Evolutionary conservation across 2,797 vertebrate species (phyloP).

Genomic region (Ataeniobius toweri): DNA sequence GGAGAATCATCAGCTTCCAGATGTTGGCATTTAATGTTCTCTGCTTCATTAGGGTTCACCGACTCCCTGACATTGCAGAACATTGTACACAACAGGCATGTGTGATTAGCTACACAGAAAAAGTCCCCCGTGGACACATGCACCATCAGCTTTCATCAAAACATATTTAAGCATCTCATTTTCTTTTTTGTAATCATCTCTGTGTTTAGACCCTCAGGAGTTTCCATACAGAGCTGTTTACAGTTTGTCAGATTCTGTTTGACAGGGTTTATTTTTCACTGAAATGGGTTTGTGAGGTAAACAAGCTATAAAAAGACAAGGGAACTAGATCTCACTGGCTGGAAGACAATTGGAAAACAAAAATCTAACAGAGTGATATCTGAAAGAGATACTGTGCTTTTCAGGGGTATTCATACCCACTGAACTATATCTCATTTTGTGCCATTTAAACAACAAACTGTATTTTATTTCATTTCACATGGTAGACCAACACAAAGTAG

Average conservation of each 20-base stretch:
- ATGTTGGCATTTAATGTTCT: slow-evolving; percentile 48
- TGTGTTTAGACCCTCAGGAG: not conserved
- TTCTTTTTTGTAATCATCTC: slow-evolving; percentile 17
- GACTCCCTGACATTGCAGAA: slow-evolving; percentile 12
- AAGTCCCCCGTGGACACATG: not conserved
- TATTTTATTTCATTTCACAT: not conserved
- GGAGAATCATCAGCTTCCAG: slow-evolving; percentile 48
- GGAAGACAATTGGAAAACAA: not conserved
- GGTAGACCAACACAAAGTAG: not conserved
- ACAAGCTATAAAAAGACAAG: not conserved
- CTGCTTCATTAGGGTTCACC: slow-evolving; percentile 49
- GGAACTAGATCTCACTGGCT: not conserved
- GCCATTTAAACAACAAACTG: not conserved
- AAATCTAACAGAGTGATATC: slow-evolving; percentile 9
- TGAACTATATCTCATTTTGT: not conserved
- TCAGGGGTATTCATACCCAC: not conserved
- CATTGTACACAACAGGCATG: not conserved
- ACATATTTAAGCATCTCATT: not conserved
- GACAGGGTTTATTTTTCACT: slow-evolving; percentile 15
- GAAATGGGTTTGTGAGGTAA: slow-evolving; percentile 22
- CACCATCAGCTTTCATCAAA: slow-evolving; percentile 1
- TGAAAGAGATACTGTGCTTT: not conserved
- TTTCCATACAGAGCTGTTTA: not conserved
- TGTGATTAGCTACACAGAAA: not conserved
- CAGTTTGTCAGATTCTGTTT: slow-evolving; percentile 23